Evolutionary conservation across 2,113 vertebrate genomes (phyloP).

Genomic region (Gobio gobio): DNA sequence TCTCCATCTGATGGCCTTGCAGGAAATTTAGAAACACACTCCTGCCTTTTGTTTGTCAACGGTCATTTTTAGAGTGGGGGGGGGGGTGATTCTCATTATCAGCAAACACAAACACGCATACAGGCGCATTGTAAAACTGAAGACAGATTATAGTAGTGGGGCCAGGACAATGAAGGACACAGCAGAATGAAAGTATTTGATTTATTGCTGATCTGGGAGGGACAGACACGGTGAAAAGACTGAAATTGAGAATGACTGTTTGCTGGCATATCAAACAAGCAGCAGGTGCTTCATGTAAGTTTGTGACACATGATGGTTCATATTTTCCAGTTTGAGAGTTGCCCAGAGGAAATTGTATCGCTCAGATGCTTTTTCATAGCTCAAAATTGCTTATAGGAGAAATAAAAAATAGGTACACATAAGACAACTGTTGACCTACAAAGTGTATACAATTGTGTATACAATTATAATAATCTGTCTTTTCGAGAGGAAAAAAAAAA

Average conservation of each 20-base stretch:
- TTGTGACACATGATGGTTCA: neutral
- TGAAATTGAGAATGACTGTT: constrained; percentile 13
- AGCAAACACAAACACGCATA: constrained; percentile 44
- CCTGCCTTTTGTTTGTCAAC: constrained; percentile 85
- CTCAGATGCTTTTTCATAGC: neutral
- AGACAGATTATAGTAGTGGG: constrained; percentile 7
- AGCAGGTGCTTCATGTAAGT: constrained; percentile 5
- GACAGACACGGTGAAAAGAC: constrained; percentile 15
- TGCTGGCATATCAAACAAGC: neutral
- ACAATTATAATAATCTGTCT: too few relatives aligned
- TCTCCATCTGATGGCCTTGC: constrained; percentile 87
- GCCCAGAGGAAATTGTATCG: neutral
- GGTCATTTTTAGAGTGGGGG: constrained; percentile 85
- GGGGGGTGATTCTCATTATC: constrained; percentile 59
- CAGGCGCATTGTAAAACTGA: constrained; percentile 13
- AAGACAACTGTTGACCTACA: neutral
- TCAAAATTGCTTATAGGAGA: neutral
- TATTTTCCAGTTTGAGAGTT: constrained; percentile 2
- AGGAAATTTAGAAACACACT: constrained; percentile 88
- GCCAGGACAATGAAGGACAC: constrained; percentile 38
- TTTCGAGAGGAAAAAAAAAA: too few relatives aligned
- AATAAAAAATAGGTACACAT: neutral
- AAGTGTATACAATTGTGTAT: neutral
- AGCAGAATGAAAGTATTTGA: neutral
- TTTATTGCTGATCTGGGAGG: constrained; percentile 24